Evolutionary conservation across 2,888 invertebrate genomes (phyloP), one percentile per base, ranked within the genome.

Genomic region (Sylvicola fuscatus): DNA sequence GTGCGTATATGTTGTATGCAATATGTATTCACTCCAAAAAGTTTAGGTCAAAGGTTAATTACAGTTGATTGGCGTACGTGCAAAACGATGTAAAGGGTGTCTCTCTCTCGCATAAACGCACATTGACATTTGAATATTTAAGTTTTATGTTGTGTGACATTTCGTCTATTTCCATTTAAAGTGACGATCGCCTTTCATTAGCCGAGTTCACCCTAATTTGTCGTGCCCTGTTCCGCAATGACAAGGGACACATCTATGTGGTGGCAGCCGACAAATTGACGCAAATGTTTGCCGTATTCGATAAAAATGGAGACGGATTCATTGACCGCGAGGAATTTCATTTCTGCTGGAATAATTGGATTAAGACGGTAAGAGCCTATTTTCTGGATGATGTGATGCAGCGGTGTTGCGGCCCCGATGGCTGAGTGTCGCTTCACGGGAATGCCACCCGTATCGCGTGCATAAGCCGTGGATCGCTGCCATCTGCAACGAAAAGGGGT

Each of bases 311-410:
- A 21, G 82, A 83, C 53, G 78, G 75, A 1, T 70, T 67, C 47
- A 75, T 87, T 38, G 82, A 83, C 51, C 70, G 70, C 37, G 75
- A 80, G 39, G 87, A 89, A 60, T 86, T 89, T 52, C 69, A 73
- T 37, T 71, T 78, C 52, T 86, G 86, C 53, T 87, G 86, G 86
- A 79, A 82, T 57, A 76, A 78, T 48, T 87, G 86, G 86, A 83
- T 87, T 42, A 84, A 84, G 70, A 74, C 79, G 49, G 80, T 80
- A 52, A 66, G 70, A 21, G 21, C 21, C 8, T 21, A 21, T 21
- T 21, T 21, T 21, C 21, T 21, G 21, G 21, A 21, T 60, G 27
- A 29, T 14, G 11, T 14, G 55, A 53, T 31, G 17, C 17, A 36
- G 10, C 12, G 17, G 15, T 17, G 14, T 21, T 29, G 12, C 14